Percentiles rank a stretch among this genome's conserved stretches.
Evolutionary conservation across 92 coral and sea anemone genomes (phyloP).

Genomic region (Galaxea fascicularis): DNA sequence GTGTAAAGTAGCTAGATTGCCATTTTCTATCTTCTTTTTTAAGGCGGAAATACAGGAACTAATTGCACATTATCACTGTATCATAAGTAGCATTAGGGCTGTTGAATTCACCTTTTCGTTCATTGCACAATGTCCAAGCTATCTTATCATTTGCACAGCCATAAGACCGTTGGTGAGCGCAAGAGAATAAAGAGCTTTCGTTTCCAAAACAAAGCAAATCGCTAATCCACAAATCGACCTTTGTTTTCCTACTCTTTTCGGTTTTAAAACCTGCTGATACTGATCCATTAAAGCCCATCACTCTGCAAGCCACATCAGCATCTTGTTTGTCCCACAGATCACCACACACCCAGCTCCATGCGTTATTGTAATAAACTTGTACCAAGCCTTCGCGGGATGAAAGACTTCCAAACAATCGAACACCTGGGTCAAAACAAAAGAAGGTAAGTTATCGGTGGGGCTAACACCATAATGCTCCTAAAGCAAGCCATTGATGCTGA

Average conservation of each 20-base stretch:
- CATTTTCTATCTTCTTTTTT: no score
- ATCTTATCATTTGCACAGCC: not conserved
- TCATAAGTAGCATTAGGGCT: no score
- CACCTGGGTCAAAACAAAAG: no score
- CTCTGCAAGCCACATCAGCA: constrained; percentile 44
- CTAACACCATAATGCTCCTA: no score
- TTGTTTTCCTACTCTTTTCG: not conserved
- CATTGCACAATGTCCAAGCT: not conserved
- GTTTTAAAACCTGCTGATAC: not conserved
- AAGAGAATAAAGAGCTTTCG: not conserved
- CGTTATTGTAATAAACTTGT: constrained; percentile 13
- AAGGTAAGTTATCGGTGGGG: no score
- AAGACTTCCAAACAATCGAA: not conserved
- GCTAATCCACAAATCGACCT: not conserved
- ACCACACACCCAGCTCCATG: constrained; percentile 40
- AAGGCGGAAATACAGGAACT: no score
- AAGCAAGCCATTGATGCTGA: no score
- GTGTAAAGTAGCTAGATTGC: no score
- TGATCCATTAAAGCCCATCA: constrained; percentile 23
- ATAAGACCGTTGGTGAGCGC: not conserved
- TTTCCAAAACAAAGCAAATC: not conserved
- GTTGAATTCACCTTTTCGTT: not conserved
- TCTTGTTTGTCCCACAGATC: constrained; percentile 35
- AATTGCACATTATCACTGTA: no score
- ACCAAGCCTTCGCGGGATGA: constrained; percentile 17